Percentiles rank a stretch among this genome's conserved stretches.
Evolutionary conservation across 2,888 invertebrate species (phyloP).

Genomic region (Mycogona germanica): DNA sequence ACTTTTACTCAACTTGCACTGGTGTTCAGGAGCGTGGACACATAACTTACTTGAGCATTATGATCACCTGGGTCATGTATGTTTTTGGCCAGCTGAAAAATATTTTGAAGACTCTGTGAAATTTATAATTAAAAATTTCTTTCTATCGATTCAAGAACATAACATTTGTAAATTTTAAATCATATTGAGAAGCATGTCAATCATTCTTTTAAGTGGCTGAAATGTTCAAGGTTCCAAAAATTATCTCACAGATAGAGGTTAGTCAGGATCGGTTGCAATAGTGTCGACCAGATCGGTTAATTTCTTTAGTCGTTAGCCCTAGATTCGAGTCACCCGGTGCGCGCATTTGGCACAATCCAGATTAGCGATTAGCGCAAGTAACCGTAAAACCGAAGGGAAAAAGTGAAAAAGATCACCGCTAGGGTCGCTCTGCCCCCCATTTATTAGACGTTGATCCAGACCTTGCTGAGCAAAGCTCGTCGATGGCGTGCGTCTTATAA

Average conservation of each 20-base stretch:
- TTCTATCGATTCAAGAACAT: neutral
- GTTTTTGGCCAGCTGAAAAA: slow-evolving; percentile 30
- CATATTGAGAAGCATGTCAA: neutral
- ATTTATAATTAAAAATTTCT: slow-evolving; percentile 17
- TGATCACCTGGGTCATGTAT: too few relatives aligned
- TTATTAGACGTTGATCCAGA: neutral
- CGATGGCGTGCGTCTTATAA: neutral
- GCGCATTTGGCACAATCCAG: too few relatives aligned
- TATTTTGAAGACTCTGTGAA: slow-evolving; percentile 27
- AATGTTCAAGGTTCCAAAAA: too few relatives aligned
- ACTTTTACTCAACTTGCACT: neutral
- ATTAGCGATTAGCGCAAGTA: too few relatives aligned
- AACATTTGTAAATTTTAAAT: neutral
- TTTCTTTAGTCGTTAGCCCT: too few relatives aligned
- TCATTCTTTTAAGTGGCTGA: neutral
- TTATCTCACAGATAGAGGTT: too few relatives aligned
- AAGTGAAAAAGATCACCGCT: too few relatives aligned
- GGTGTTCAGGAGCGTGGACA: neutral
- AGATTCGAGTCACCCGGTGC: too few relatives aligned
- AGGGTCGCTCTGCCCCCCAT: too few relatives aligned
- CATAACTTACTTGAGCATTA: slow-evolving; percentile 27
- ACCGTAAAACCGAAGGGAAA: too few relatives aligned
- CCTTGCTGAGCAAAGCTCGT: neutral
- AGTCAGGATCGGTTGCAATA: too few relatives aligned
- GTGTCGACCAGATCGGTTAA: too few relatives aligned